phyloP scores from a whole-genome alignment of 2,797 vertebrate species.

The Morus bassanus region DNA sequence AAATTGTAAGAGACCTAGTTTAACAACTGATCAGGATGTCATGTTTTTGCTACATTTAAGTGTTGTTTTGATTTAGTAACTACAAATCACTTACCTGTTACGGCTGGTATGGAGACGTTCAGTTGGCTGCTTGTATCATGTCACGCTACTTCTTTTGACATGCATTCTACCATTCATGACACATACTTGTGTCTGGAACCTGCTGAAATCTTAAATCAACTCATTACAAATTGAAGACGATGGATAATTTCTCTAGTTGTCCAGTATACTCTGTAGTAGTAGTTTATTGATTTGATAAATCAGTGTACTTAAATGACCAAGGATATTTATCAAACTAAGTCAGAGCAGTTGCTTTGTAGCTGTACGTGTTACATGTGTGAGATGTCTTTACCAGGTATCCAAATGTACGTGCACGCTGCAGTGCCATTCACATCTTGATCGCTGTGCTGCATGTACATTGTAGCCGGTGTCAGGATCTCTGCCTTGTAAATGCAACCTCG shows the following conservation, averaged over 20 bases:
- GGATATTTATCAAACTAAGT: not conserved
- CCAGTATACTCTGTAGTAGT: not conserved
- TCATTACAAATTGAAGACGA: not conserved
- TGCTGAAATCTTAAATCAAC: not conserved
- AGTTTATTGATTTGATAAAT: not conserved
- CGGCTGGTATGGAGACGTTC: not conserved
- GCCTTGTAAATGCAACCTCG: not conserved
- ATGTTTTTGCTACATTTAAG: not conserved
- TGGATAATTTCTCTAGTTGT: not conserved
- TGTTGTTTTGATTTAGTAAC: not conserved
- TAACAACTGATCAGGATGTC: not conserved
- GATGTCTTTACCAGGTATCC: not conserved
- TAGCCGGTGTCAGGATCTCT: not conserved
- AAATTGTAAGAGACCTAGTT: not conserved
- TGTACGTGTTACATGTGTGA: not conserved
- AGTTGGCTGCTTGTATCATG: not conserved
- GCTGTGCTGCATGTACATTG: not conserved
- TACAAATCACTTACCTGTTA: not conserved
- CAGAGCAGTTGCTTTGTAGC: not conserved
- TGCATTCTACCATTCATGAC: not conserved
- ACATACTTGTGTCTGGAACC: not conserved
- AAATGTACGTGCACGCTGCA: accelerated
- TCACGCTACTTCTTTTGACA: not conserved
- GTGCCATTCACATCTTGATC: not conserved
- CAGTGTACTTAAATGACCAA: not conserved